These are phyloP conservation scores for Gandaritis pyraliata DNA, from an alignment of 2,888 invertebrate species.

Conservation along the genomic window DNA sequence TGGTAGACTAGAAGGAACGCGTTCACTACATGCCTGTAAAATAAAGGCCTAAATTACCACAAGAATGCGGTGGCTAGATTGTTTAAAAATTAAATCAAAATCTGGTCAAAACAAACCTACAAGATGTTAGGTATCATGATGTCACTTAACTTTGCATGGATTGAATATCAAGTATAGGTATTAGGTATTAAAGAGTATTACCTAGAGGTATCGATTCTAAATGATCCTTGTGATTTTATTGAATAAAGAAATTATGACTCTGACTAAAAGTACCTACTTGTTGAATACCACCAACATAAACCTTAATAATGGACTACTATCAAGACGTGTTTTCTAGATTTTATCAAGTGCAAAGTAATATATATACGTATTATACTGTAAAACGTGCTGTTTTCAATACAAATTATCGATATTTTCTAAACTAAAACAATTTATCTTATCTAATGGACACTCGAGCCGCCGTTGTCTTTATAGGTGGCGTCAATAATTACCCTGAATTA, in stretches of 20 bases:
- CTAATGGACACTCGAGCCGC: constrained; percentile 11
- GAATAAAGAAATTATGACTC: too few relatives aligned
- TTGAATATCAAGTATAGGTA: neutral
- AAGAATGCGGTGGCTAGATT: neutral
- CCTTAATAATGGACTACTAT: constrained; percentile 2
- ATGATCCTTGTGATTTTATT: too few relatives aligned
- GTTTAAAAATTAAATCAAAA: neutral
- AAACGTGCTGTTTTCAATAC: constrained; percentile 12
- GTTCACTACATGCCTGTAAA: constrained; percentile 88
- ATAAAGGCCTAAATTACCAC: neutral
- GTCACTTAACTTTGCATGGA: neutral
- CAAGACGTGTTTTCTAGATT: constrained; percentile 10
- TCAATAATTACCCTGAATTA: neutral
- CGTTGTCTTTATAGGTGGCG: constrained; percentile 2
- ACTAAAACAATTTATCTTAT: constrained; percentile 9
- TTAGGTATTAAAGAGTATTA: too few relatives aligned
- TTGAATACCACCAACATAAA: too few relatives aligned
- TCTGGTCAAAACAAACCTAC: neutral
- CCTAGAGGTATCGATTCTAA: too few relatives aligned
- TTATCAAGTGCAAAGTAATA: constrained; percentile 15
- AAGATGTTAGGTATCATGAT: too few relatives aligned
- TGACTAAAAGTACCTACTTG: too few relatives aligned
- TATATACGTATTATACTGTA: neutral
- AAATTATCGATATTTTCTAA: constrained; percentile 4
- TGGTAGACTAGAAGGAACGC: constrained; percentile 93